Percentiles rank a stretch among this genome's conserved stretches.
Evolutionary conservation across 2,113 vertebrate species (phyloP).

Genomic region (Rallus limicola): DNA sequence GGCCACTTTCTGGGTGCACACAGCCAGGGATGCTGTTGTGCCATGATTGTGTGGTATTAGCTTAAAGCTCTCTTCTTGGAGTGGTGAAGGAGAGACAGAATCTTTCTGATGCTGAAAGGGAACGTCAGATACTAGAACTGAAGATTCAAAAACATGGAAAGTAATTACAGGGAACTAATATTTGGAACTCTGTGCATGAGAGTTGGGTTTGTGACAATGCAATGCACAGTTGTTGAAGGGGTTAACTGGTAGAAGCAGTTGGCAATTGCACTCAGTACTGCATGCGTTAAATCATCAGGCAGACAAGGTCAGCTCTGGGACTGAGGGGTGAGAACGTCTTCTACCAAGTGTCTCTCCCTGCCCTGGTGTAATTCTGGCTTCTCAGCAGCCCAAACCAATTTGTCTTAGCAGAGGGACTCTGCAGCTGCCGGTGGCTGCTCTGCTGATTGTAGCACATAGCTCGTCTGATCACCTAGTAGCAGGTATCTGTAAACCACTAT

Average conservation of each 20-base stretch:
- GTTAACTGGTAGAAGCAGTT: background rate
- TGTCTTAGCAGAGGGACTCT: background rate
- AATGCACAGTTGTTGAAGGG: background rate
- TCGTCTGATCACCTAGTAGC: background rate
- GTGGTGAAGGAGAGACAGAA: background rate
- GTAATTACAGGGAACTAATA: background rate
- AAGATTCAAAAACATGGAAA: background rate
- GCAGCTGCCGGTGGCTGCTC: background rate
- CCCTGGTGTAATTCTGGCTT: background rate
- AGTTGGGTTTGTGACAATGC: background rate
- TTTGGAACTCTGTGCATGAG: background rate
- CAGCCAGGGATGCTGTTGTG: background rate
- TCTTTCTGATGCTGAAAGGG: background rate
- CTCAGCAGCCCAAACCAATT: background rate
- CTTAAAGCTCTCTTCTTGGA: background rate
- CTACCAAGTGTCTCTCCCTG: background rate
- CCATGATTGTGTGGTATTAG: background rate
- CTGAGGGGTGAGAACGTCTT: background rate
- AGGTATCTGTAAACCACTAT: background rate
- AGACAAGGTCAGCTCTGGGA: background rate
- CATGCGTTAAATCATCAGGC: background rate
- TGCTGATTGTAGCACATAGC: background rate
- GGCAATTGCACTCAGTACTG: background rate
- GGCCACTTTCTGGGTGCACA: accelerated
- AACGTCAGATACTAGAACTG: background rate